Evolutionary conservation across 2,888 invertebrate genomes (phyloP), one percentile per base, ranked within the genome.

Genomic region (Aleiodes alternator): DNA sequence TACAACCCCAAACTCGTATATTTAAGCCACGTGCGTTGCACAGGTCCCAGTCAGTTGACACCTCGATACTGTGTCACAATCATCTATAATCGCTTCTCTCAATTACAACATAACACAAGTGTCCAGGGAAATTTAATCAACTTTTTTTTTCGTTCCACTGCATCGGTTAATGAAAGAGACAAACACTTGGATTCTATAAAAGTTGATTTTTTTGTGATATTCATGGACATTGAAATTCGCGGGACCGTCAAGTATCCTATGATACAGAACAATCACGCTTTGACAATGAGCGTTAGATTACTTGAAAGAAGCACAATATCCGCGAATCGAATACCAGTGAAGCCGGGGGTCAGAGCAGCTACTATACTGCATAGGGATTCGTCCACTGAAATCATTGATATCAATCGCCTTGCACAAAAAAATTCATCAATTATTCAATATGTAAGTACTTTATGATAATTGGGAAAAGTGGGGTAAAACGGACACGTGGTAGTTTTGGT

Each of bases 361-460:
- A 81, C 81, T 0, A 11, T 78, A 1, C 77, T 88, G 0, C 69
- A 70, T 2, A 72, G 61, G 11, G 77, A 87, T 48, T 81, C 84
- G 0, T 76, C 82, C 0, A 86, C 87, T 0, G 87, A 87, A 7
- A 69, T 83, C 48, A 79, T 88, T 69, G 84, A 87, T 16, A 81
- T 87, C 0, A 79, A 81, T 50, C 76, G 72, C n/a, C 72, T 87
- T 1, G 72, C 81, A 0, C 82, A 85, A 38, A 84, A 73, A 43
- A 81, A 29, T 8, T 76, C 78, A 1, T 79, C 84, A 0, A 48
- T 82, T 0, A 78, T 83, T 61, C 82, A 84, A 81, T 82, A 82
- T 29, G 87, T 87, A 80, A 80, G 85, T 82, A 50, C 29, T 29
- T 23, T 23, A 23, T 23, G 2, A 23, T 23, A 23, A 23, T 23